A percentile compares a stretch with the other conserved stretches of the same genome.
Evolutionary conservation across 2,888 invertebrate species (phyloP).

Genomic region (Zygogramma bicolorata): DNA sequence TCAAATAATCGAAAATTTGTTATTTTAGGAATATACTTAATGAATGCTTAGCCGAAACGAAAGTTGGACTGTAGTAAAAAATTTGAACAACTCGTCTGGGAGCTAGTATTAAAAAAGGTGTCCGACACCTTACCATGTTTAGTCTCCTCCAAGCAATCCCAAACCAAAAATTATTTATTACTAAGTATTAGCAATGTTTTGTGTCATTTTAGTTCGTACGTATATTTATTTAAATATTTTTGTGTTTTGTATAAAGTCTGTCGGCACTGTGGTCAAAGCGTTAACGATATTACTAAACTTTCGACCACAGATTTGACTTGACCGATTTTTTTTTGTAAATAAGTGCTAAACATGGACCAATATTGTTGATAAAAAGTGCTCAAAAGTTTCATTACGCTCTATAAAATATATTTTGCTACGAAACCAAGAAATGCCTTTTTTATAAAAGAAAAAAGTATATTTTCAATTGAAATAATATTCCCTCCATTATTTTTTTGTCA

Average conservation of each 20-base stretch:
- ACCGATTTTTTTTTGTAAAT: slow-evolving; percentile 39
- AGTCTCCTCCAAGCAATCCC: slow-evolving; percentile 47
- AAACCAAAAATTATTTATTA: slow-evolving; percentile 59
- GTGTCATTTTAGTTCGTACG: slow-evolving; percentile 54
- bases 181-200: slow-evolving; percentile 47
- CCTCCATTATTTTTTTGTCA: slow-evolving; percentile 61
- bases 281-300: slow-evolving; percentile 9
- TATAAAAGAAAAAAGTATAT: slow-evolving; percentile 51
- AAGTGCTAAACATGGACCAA: slow-evolving; percentile 57
- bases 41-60: slow-evolving; percentile 41
- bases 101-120: slow-evolving; percentile 30
- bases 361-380: slow-evolving; percentile 50
- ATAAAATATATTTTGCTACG: slow-evolving; percentile 56
- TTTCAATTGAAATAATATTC: slow-evolving; percentile 62
- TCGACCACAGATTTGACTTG: slow-evolving; percentile 17
- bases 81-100: slow-evolving; percentile 36
- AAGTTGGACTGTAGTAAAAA: slow-evolving; percentile 39
- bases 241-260: slow-evolving; percentile 25
- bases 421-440: slow-evolving; percentile 62
- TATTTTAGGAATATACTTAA: slow-evolving; percentile 44
- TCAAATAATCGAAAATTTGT: slow-evolving; percentile 40
- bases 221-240: slow-evolving; percentile 50
- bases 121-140: slow-evolving; percentile 55
- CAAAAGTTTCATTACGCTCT: slow-evolving; percentile 37
- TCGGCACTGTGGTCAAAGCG: slow-evolving; percentile 19